Evolutionary conservation across 2,888 invertebrate species (phyloP).

Genomic region (Tenthredo distinguenda): DNA sequence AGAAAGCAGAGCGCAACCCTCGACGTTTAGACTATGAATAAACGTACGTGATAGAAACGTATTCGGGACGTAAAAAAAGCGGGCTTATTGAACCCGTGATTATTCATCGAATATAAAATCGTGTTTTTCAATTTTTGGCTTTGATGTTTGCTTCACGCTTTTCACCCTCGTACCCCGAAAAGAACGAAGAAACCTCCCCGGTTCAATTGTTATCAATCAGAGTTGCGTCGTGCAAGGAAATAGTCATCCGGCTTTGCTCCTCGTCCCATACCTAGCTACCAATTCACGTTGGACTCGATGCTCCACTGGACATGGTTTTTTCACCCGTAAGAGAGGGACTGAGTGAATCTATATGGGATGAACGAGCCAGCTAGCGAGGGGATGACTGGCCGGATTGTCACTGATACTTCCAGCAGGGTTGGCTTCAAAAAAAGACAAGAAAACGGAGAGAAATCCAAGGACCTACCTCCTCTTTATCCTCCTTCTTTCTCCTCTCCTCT

Average conservation of each 20-base stretch:
- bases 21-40: not conserved
- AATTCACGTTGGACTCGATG: conserved; percentile 30
- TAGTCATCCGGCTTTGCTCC: not conserved
- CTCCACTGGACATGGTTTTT: conserved; percentile 36
- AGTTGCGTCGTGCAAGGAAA: not conserved
- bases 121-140: not conserved
- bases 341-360: conserved; percentile 12
- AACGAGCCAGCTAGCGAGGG: conserved; percentile 1
- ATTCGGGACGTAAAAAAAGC: not conserved
- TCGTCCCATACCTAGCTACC: not conserved
- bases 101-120: not conserved
- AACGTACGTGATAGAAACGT: not conserved
- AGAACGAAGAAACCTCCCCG: too few relatives aligned
- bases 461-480: not conserved
- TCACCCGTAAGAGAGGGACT: conserved; percentile 40
- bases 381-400: conserved; percentile 46
- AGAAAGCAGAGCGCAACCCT: not conserved
- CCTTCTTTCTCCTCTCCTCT: not conserved
- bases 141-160: not conserved
- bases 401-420: conserved; percentile 31
- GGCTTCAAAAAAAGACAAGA: conserved; percentile 28
- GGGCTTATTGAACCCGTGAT: not conserved
- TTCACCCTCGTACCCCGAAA: not conserved
- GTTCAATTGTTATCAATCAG: conserved; percentile 20
- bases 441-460: conserved; percentile 20